phyloP scores from a whole-genome alignment of 37 sponge, comb jelly and placozoan species.

The Petrosia ficiformis region DNA sequence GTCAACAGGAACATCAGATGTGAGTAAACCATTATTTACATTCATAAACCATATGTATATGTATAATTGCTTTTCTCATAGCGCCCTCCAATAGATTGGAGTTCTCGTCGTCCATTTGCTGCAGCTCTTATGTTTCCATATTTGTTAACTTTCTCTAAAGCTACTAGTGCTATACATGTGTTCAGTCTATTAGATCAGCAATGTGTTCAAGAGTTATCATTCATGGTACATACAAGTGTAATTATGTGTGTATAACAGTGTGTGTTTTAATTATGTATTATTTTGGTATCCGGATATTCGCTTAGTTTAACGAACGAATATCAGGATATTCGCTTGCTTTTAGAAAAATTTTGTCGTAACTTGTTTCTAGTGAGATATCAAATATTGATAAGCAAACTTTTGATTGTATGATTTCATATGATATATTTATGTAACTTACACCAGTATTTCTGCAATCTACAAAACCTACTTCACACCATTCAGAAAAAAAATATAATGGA shows the following conservation, averaged over 20 bases:
- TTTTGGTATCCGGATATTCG: background rate
- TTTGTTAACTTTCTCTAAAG: slow-evolving; percentile 41
- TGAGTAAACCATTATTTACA: slow-evolving; percentile 20
- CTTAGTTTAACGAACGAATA: too few species aligned
- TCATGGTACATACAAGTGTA: too few species aligned
- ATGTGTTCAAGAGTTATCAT: slow-evolving; percentile 60
- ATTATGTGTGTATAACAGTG: background rate
- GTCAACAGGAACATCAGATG: slow-evolving; percentile 45
- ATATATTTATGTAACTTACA: too few species aligned
- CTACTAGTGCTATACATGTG: slow-evolving; percentile 23
- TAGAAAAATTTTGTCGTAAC: too few species aligned
- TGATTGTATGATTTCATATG: too few species aligned
- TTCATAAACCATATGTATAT: too few species aligned
- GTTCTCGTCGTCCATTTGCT: slow-evolving; percentile 14
- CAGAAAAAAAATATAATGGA: too few species aligned
- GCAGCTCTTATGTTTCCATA: slow-evolving; percentile 68
- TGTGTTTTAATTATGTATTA: slow-evolving; percentile 2
- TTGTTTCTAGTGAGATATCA: too few species aligned
- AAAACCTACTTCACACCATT: too few species aligned
- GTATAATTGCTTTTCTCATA: background rate
- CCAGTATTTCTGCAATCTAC: too few species aligned
- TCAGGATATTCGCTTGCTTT: too few species aligned
- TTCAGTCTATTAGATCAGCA: slow-evolving; percentile 57
- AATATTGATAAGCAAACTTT: too few species aligned
- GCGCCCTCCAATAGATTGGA: slow-evolving; percentile 53